Base-by-base conservation (phyloP, 2,113 vertebrate species). In the Phalacrocorax pelagicus region DNA sequence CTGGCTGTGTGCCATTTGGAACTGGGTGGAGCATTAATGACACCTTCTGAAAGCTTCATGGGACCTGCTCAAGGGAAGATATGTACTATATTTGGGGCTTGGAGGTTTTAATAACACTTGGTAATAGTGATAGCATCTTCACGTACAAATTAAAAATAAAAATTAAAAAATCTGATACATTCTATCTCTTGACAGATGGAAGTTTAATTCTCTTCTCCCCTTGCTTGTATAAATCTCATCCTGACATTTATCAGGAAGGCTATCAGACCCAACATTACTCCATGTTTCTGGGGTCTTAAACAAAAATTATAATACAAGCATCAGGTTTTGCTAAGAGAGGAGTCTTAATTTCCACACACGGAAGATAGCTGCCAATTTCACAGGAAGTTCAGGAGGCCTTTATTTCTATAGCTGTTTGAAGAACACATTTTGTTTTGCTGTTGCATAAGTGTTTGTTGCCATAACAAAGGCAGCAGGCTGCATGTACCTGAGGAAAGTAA, bases 31-130 rank as follows among this genome's bases (percentile, higher is more conserved):
- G 30, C 83, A 83, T 85, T 81, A 88, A 93, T 98, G 88, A 95
- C 95, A 97, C 95, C 97, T 97, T 71, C 94, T 97, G 96, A 97
- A 95, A 91, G 20, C 57, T 52, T 90, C 52, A 36, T 47, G 44
- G 55, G 70, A 85, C 29, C 8, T 95, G 44, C 80, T 81, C 9
- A 7, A 69, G 62, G 38, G 73, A 95, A 90, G 54, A 82, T 34
- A 63, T 42, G 42, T 71, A 23, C 49, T 34, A 13, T 67, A 54
- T 7, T 44, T 73, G 20, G 52, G 52, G 10, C 17, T 32, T 72
- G 23, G 44, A 61, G 63, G 29, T 81, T 96, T 91, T 73, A 74
- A 18, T 81, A 73, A 42, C 22, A 21, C 40, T 78, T 69, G 16
- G 15, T 67, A 79, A 38, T 49, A 57, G n/a, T 78, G 38, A 82